These are phyloP conservation scores for Steatornis caripensis DNA, from an alignment of 2,113 vertebrate species.

Conservation along the genomic window DNA sequence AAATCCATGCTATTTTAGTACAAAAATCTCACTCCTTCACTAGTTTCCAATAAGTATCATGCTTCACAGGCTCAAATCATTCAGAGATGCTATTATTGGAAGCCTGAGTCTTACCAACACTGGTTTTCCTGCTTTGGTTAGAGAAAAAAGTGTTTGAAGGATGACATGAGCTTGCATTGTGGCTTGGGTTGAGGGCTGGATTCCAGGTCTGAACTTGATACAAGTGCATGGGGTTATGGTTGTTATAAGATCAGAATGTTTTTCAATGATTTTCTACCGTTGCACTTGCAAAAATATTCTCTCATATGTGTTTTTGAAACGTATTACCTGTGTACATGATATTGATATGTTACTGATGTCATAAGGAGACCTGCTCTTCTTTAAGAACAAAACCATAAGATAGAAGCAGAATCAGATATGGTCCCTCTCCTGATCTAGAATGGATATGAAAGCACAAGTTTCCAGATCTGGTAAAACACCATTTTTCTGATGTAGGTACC, in stretches of 20 bases:
- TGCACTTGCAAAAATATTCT: not conserved
- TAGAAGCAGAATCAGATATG: not conserved
- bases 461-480: not conserved
- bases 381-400: not conserved
- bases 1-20: not conserved
- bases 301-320: not conserved
- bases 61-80: not conserved
- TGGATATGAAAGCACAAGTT: not conserved
- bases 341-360: not conserved
- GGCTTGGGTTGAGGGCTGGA: not conserved
- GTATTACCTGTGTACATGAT: accelerated
- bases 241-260: not conserved
- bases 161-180: not conserved
- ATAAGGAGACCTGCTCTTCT: not conserved
- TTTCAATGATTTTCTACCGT: not conserved
- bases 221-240: not conserved
- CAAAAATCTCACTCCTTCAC: not conserved
- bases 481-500: not conserved
- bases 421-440: not conserved
- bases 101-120: not conserved
- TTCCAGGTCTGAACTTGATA: not conserved
- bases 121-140: not conserved
- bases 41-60: not conserved
- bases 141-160: not conserved
- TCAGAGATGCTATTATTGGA: not conserved